phyloP scores from a whole-genome alignment of 2,113 vertebrate genomes.

The Myrmophylax atrothorax region DNA sequence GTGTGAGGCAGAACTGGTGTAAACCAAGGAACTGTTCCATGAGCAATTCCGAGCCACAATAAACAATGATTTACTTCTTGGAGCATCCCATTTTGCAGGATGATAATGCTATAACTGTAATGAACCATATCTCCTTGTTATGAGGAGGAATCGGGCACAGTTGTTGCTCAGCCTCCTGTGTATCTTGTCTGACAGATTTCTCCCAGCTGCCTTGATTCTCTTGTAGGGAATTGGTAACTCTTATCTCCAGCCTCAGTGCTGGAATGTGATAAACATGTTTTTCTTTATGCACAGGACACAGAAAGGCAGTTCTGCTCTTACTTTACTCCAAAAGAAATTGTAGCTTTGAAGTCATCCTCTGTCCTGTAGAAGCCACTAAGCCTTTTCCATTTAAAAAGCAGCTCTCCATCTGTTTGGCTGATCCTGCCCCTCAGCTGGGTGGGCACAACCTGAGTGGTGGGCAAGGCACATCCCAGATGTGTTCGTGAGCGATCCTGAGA shows the following conservation, averaged over 20 bases:
- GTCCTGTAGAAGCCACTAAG: neutral
- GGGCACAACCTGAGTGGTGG: neutral
- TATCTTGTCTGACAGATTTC: constrained; percentile 3
- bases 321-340: neutral
- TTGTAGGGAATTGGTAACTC: constrained; percentile 6
- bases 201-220: neutral
- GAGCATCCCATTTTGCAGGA: neutral
- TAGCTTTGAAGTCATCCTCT: neutral
- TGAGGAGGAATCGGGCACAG: neutral
- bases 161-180: constrained; percentile 10
- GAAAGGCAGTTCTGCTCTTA: neutral
- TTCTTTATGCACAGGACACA: neutral
- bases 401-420: neutral
- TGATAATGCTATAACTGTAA: constrained; percentile 57
- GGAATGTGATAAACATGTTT: neutral
- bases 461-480: neutral
- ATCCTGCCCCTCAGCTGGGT: neutral
- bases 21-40: neutral
- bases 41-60: neutral
- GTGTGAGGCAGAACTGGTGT: neutral
- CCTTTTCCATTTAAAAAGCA: neutral
- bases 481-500: neutral
- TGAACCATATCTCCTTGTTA: constrained; percentile 37
- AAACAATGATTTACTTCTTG: constrained; percentile 8
- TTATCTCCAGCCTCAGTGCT: neutral